phyloP scores from a whole-genome alignment of 2,888 invertebrate genomes.

The Xestia ashworthii region DNA sequence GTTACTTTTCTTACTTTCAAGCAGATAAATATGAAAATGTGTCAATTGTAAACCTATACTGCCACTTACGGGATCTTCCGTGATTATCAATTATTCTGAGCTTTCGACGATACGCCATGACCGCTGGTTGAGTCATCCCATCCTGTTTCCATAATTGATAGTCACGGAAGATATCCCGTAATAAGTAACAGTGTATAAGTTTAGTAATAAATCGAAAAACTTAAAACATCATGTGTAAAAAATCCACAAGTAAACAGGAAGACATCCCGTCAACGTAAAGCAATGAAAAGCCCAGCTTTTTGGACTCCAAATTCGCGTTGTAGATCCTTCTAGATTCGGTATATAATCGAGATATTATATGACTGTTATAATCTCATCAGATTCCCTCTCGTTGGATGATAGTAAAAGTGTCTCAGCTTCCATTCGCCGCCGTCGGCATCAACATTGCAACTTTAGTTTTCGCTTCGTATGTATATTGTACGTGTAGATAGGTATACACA shows the following conservation, averaged over 20 bases:
- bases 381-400: slow-evolving; percentile 77
- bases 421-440: slow-evolving; percentile 50
- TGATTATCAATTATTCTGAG: no score
- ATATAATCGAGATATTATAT: slow-evolving; percentile 66
- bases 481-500: slow-evolving; percentile 28
- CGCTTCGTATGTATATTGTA: slow-evolving; percentile 29
- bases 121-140: no score
- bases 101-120: no score
- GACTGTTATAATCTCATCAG: slow-evolving; percentile 76
- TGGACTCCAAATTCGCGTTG: background rate
- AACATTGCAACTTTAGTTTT: slow-evolving; percentile 54
- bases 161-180: no score
- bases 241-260: background rate
- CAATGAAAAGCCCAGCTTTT: background rate
- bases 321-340: slow-evolving; percentile 51
- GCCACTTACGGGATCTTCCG: no score
- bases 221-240: background rate
- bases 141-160: no score
- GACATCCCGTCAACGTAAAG: background rate
- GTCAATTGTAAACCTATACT: background rate
- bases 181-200: no score
- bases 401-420: slow-evolving; percentile 80
- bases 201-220: no score
- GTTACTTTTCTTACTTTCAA: background rate
- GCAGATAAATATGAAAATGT: background rate